A percentile compares a stretch with the other conserved stretches of the same genome.
Evolutionary conservation across 2,888 invertebrate genomes (phyloP).

Genomic region (Apotomis capreana): DNA sequence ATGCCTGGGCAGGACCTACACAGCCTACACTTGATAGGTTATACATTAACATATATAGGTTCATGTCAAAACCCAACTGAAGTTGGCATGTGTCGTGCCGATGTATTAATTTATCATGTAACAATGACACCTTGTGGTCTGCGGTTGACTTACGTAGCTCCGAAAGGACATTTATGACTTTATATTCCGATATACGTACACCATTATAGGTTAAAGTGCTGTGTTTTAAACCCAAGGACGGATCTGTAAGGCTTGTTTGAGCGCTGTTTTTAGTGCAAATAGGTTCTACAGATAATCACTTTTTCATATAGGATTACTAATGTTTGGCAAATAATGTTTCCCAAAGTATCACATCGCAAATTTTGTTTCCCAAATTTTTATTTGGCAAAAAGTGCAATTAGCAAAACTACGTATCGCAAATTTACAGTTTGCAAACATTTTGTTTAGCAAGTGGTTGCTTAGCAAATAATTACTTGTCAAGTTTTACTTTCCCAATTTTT

Average conservation of each 20-base stretch:
- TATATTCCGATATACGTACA: background rate
- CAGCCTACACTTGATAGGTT: too few species aligned
- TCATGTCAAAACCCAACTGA: constrained; percentile 12
- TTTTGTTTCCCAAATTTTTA: too few species aligned
- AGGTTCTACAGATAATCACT: background rate
- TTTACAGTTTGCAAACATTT: too few species aligned
- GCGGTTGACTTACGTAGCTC: background rate
- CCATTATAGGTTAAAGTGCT: background rate
- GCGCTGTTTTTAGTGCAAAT: constrained; percentile 1
- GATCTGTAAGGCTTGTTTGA: constrained; percentile 16
- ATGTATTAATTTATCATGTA: constrained; percentile 39
- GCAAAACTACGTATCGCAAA: too few species aligned
- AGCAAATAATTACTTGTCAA: too few species aligned
- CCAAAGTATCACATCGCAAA: too few species aligned
- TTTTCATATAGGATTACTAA: too few species aligned
- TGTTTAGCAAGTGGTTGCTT: too few species aligned
- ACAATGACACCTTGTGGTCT: constrained; percentile 37
- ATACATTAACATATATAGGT: background rate
- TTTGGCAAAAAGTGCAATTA: too few species aligned
- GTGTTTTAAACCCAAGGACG: constrained; percentile 16
- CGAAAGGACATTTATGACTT: background rate
- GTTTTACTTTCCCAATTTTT: too few species aligned
- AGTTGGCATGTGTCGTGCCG: constrained; percentile 31
- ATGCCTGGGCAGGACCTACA: too few species aligned
- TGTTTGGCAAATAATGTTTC: too few species aligned